Evolutionary conservation across 2,888 invertebrate species (phyloP).

Genomic region (Microplitis deprimator): DNA sequence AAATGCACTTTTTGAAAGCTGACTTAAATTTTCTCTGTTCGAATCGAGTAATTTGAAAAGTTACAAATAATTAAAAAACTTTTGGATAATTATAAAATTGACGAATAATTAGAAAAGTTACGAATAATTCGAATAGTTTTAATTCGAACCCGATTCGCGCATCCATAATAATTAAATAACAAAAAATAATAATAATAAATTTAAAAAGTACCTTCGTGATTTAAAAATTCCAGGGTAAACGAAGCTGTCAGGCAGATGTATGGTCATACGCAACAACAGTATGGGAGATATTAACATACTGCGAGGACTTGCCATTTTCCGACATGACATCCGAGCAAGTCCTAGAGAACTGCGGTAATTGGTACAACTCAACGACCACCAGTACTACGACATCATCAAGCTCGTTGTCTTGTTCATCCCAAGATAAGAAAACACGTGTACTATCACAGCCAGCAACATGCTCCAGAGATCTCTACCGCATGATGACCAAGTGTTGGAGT

Average conservation of each 20-base stretch:
- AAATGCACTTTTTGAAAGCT: too few relatives aligned
- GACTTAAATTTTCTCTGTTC: too few relatives aligned
- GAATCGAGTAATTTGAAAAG: too few relatives aligned
- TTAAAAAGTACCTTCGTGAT: constrained; percentile 21
- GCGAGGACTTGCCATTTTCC: constrained; percentile 85
- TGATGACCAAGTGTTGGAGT: constrained; percentile 94
- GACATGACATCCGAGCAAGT: constrained; percentile 89
- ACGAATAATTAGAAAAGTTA: not conserved
- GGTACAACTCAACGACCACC: constrained; percentile 72
- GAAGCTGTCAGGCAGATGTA: constrained; percentile 89
- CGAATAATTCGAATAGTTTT: not conserved
- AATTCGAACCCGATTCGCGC: too few relatives aligned
- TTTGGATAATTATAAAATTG: not conserved
- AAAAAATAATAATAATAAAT: not conserved
- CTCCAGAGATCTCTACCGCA: constrained; percentile 89
- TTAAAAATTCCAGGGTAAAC: constrained; percentile 80
- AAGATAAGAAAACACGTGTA: constrained; percentile 72
- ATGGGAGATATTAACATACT: constrained; percentile 90
- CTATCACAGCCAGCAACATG: constrained; percentile 81
- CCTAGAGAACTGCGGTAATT: constrained; percentile 81
- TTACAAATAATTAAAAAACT: too few relatives aligned
- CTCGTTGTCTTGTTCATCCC: constrained; percentile 56
- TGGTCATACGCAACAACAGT: constrained; percentile 93
- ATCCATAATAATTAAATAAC: not conserved
- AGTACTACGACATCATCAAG: not conserved